Evolutionary conservation across 2,797 vertebrate species (phyloP).

Genomic region (Sarcophilus harrisii): DNA sequence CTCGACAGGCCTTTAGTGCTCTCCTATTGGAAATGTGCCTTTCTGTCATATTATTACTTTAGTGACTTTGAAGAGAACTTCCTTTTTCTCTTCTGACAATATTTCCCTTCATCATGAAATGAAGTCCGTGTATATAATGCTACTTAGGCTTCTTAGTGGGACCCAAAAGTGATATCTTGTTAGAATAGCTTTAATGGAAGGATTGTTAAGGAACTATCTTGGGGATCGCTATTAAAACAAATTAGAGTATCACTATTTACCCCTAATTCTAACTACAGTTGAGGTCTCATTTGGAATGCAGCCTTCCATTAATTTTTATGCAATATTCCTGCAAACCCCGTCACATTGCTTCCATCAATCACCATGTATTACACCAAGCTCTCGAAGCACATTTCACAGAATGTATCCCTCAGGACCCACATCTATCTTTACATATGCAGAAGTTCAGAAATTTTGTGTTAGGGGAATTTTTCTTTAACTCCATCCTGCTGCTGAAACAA

Average conservation of each 20-base stretch:
- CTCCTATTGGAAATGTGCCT: constrained; percentile 75
- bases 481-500: constrained; percentile 75
- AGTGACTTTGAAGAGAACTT: constrained; percentile 70
- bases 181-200: constrained; percentile 67
- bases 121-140: constrained; percentile 55
- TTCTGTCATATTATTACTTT: constrained; percentile 74
- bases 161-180: constrained; percentile 31
- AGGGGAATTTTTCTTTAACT: constrained; percentile 58
- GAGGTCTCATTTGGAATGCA: constrained; percentile 66
- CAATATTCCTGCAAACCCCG: constrained; percentile 66
- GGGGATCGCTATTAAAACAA: constrained; percentile 68
- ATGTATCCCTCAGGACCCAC: constrained; percentile 59
- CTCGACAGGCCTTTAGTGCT: constrained; percentile 54
- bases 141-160: constrained; percentile 31
- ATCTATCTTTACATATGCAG: constrained; percentile 68
- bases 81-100: constrained; percentile 68
- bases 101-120: constrained; percentile 59
- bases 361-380: constrained; percentile 62
- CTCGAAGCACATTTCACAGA: constrained; percentile 66
- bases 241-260: constrained; percentile 78
- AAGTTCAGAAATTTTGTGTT: constrained; percentile 67
- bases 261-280: constrained; percentile 77
- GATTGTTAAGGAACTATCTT: constrained; percentile 57
- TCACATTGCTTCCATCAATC: constrained; percentile 68
- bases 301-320: constrained; percentile 75